Evolutionary conservation across 2,888 invertebrate genomes (phyloP).

Genomic region (Lagria hirta): DNA sequence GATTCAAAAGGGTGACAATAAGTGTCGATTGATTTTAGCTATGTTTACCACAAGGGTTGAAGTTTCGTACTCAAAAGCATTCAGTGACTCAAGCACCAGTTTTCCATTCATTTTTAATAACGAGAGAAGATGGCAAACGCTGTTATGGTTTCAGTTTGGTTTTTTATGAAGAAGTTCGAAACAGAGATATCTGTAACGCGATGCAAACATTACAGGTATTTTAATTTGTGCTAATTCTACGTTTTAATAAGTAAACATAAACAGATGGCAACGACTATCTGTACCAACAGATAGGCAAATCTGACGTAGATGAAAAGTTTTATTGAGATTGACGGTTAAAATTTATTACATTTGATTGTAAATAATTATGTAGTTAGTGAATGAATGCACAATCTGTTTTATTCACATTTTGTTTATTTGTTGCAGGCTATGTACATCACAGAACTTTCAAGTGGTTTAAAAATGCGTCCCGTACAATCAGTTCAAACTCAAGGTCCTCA

Average conservation of each 20-base stretch:
- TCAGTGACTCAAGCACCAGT: constrained; percentile 72
- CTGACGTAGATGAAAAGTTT: no score
- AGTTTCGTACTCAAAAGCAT: constrained; percentile 94
- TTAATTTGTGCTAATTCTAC: no score
- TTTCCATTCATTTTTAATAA: constrained; percentile 97
- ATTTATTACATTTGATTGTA: no score
- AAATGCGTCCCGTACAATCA: constrained; percentile 64
- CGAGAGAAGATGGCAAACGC: constrained; percentile 93
- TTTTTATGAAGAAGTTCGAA: constrained; percentile 95
- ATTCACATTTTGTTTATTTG: no score
- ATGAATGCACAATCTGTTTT: no score
- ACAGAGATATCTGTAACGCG: constrained; percentile 89
- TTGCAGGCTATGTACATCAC: constrained; percentile 85
- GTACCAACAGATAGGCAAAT: no score
- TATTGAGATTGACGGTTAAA: no score
- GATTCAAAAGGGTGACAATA: constrained; percentile 6
- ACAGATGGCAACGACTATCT: no score
- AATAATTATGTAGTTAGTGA: no score
- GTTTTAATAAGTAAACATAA: no score
- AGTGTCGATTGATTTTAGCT: constrained; percentile 61
- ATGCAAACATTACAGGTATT: constrained; percentile 90
- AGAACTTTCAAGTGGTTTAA: constrained; percentile 81
- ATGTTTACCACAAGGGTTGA: constrained; percentile 90
- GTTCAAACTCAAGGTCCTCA: constrained; percentile 64
- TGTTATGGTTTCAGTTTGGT: constrained; percentile 93